Base-by-base conservation (phyloP, 1,140 invertebrate species). In the Anoplolepis gracilipes region DNA sequence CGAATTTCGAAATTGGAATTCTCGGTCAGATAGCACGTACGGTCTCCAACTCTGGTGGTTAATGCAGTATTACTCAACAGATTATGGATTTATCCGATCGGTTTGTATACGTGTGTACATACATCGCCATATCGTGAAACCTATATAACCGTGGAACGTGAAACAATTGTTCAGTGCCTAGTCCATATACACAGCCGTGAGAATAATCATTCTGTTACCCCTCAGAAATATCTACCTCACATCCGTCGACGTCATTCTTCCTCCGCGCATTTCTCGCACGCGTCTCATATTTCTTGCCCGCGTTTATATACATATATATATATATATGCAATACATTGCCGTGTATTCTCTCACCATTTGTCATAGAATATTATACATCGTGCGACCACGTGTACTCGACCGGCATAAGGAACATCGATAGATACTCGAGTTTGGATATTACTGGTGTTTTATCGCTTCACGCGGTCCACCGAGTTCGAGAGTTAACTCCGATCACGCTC, bases 361-460 rank as follows among this genome's bases (percentile, higher is more conserved):
- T 82, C 78, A 82, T 13, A 36, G 2, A 82, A 82, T 72, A 82
- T 82, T 82, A 82, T 72, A 53, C 53, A 72, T 46, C 25, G 65
- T 55, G 78, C 67, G 67, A 59, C 67, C 19, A 59, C 36, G 67
- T 53, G 53, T 72, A 59, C 36, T 82, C 67, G 78, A 72, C 30
- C 53, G 28, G 78, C 78, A 82, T 82, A 82, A 82, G 67, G 78
- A 82, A 82, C 65, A 5, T 33, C 81, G 72, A 84, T 84, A 84
- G 57, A 42, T 55, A 42, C 59, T 84, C 65, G 53, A 78, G 88
- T 89, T 85, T 85, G 76, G 46, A 62, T 70, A 64, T 78, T 67
- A 61, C 33, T 76, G 59, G 77, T 82, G 78, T 88, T 89, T 89
- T 88, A 88, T 89, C 88, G 72, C 73, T 19, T 88, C 46, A 73